These are phyloP conservation scores for Chaenocephalus aceratus DNA, from an alignment of 2,113 vertebrate species.

Conservation along the genomic window DNA sequence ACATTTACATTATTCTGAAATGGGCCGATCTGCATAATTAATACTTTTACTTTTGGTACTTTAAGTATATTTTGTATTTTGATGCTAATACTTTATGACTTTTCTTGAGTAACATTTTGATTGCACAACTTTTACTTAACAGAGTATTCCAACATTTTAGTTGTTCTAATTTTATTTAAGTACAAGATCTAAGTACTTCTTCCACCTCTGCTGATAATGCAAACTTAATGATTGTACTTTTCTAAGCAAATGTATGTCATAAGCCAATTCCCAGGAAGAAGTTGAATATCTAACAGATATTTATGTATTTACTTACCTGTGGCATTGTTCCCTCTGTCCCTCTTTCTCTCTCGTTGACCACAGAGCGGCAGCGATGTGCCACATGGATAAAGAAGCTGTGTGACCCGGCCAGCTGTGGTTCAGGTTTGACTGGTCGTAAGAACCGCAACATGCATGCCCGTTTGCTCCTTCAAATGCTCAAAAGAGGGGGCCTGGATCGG, in stretches of 20 bases:
- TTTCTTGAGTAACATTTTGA: too few relatives aligned
- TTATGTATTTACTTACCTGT: neutral
- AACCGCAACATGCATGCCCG: constrained; percentile 92
- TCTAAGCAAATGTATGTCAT: neutral
- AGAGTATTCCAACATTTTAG: too few relatives aligned
- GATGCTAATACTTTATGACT: too few relatives aligned
- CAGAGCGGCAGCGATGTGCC: constrained; percentile 91
- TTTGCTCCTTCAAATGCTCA: constrained; percentile 93
- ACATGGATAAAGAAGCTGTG: constrained; percentile 96
- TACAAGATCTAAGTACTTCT: too few relatives aligned
- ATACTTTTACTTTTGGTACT: too few relatives aligned
- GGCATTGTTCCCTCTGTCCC: neutral
- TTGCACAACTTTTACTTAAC: too few relatives aligned
- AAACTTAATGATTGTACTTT: neutral
- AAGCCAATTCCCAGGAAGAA: neutral
- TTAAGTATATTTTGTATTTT: too few relatives aligned
- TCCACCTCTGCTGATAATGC: neutral
- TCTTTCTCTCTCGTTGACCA: neutral
- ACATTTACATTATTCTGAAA: too few relatives aligned
- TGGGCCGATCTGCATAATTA: too few relatives aligned
- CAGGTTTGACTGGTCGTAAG: constrained; percentile 85
- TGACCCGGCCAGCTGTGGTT: constrained; percentile 85
- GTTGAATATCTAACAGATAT: neutral
- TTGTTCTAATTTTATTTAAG: too few relatives aligned
- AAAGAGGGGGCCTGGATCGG: constrained; percentile 86